phyloP scores from a whole-genome alignment of 2,888 invertebrate species.

The Amblyteles armatorius region DNA sequence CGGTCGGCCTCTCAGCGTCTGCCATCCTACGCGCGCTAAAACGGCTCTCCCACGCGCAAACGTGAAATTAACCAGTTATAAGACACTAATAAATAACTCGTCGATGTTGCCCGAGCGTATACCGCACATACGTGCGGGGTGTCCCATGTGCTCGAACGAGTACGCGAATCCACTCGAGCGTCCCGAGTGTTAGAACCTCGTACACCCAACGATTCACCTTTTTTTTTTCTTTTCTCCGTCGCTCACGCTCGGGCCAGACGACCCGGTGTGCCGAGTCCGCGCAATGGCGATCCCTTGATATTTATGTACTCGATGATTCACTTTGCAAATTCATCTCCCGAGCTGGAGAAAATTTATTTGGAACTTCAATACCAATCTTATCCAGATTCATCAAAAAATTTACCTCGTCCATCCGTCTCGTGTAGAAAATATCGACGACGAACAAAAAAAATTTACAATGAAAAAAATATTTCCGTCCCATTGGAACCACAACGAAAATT shows the following conservation, averaged over 20 bases:
- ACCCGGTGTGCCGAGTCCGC: slow-evolving; percentile 50
- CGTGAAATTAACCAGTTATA: slow-evolving; percentile 73
- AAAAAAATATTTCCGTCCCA: neutral
- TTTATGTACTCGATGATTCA: slow-evolving; percentile 61
- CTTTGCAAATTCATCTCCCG: slow-evolving; percentile 36
- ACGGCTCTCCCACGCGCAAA: slow-evolving; percentile 73
- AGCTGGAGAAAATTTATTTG: neutral
- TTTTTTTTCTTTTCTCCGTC: slow-evolving; percentile 4
- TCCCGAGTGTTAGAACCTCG: slow-evolving; percentile 35
- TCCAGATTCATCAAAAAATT: neutral
- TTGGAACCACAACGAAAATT: neutral
- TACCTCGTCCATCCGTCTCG: neutral
- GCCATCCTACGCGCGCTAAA: slow-evolving; percentile 70
- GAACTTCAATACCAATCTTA: neutral
- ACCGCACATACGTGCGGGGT: slow-evolving; percentile 35
- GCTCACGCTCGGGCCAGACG: slow-evolving; percentile 43
- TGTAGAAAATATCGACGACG: neutral
- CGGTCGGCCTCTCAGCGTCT: slow-evolving; percentile 69
- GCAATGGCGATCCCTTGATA: slow-evolving; percentile 49
- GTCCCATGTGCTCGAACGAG: slow-evolving; percentile 52
- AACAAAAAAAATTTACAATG: neutral
- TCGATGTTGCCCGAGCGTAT: slow-evolving; percentile 52
- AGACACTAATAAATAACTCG: slow-evolving; percentile 72
- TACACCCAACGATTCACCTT: slow-evolving; percentile 31
- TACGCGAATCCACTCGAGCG: slow-evolving; percentile 37